A percentile compares a stretch with the other conserved stretches of the same genome.
These are phyloP conservation scores for Phaethornis superciliosus DNA, from an alignment of 2,113 vertebrate genomes.

Conservation along the genomic window DNA sequence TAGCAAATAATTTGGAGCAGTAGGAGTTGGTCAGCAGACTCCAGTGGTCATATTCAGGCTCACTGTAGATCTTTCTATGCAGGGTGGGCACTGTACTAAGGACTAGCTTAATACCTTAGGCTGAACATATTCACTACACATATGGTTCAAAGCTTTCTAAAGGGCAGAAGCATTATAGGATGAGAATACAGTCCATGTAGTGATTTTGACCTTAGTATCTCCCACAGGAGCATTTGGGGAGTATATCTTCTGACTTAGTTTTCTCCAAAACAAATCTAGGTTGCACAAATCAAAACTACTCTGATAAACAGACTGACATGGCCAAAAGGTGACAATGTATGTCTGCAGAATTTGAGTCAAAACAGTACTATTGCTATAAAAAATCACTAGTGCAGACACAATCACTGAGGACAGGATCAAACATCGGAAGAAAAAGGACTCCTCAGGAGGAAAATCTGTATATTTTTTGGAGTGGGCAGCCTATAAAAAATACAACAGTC, in stretches of 20 bases:
- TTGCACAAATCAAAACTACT: not conserved
- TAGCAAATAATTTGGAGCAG: not conserved
- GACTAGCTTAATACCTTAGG: not conserved
- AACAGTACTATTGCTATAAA: not conserved
- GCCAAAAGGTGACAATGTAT: not conserved
- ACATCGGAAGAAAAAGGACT: not conserved
- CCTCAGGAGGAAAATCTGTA: not conserved
- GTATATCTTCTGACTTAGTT: not conserved
- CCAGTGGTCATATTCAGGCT: not conserved
- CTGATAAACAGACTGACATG: not conserved
- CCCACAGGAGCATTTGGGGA: fast-evolving
- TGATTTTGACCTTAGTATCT: not conserved
- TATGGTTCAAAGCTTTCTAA: not conserved
- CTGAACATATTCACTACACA: not conserved
- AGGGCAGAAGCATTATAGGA: not conserved
- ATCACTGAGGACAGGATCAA: not conserved
- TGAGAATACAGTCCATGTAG: not conserved
- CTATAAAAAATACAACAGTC: not conserved
- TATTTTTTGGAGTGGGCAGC: not conserved
- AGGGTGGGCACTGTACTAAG: not conserved
- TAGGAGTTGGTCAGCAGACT: not conserved
- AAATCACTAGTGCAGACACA: not conserved
- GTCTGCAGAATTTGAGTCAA: not conserved
- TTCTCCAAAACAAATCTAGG: not conserved
- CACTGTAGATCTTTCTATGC: fast-evolving